Evolutionary conservation across 2,888 invertebrate species (phyloP).

Genomic region (Hypena proboscidalis): DNA sequence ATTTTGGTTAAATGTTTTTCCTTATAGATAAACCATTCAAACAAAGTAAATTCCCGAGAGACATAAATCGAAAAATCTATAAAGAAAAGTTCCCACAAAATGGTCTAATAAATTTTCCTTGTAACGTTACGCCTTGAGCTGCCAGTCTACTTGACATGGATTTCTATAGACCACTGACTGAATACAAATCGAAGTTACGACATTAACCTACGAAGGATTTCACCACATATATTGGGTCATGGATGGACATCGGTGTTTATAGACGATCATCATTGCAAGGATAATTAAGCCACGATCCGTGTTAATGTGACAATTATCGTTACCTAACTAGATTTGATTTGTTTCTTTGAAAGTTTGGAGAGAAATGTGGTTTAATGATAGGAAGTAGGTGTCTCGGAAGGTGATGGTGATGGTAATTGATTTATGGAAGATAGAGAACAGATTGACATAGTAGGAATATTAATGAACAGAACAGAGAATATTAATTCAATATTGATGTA

Average conservation of each 20-base stretch:
- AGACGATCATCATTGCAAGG: constrained; percentile 54
- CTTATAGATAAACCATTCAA: neutral
- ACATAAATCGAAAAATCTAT: constrained; percentile 37
- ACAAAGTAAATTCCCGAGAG: constrained; percentile 8
- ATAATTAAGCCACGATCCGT: constrained; percentile 52
- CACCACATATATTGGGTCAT: constrained; percentile 82
- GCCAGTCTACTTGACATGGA: constrained; percentile 82
- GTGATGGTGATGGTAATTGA: neutral
- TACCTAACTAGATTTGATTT: constrained; percentile 40
- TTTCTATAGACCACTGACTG: constrained; percentile 76
- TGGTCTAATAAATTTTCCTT: constrained; percentile 75
- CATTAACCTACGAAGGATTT: constrained; percentile 73
- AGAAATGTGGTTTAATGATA: constrained; percentile 24
- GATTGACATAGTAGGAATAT: neutral
- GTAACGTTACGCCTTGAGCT: constrained; percentile 67
- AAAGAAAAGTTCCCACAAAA: constrained; percentile 55
- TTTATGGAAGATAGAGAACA: neutral
- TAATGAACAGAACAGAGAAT: neutral
- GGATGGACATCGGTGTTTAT: constrained; percentile 66
- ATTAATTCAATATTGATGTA: neutral
- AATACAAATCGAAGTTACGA: constrained; percentile 80
- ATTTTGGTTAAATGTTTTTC: too few species aligned
- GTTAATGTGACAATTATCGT: constrained; percentile 46
- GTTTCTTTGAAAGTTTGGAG: constrained; percentile 38
- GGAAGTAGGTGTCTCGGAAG: constrained; percentile 2